Evolutionary conservation across 2,888 invertebrate species (phyloP).

Genomic region (Capitulum mitella): DNA sequence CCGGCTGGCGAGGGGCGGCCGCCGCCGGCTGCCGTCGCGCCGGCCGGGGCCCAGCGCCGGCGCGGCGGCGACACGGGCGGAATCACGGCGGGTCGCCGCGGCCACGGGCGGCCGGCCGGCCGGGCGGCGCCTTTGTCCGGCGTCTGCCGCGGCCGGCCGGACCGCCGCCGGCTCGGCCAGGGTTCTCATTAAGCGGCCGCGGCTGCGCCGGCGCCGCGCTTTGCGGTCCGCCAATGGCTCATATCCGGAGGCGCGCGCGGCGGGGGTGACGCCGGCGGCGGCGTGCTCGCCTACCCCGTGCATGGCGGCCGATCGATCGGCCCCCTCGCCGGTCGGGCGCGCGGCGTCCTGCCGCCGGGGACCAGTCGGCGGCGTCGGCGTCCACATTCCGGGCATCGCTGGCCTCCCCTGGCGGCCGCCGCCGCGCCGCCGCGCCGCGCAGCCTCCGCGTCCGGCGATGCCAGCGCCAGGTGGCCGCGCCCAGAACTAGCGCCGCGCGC

Average conservation of each 20-base stretch:
- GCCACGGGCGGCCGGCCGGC: conserved; percentile 53
- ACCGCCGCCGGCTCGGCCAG: no score
- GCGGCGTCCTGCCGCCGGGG: conserved; percentile 52
- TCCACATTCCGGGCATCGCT: conserved; percentile 47
- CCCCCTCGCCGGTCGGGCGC: conserved; percentile 52
- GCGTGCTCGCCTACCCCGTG: conserved; percentile 38
- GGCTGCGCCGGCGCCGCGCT: background rate
- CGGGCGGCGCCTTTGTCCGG: no score
- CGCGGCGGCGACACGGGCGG: conserved; percentile 55
- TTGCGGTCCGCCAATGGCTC: conserved; percentile 38
- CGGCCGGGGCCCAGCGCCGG: conserved; percentile 56
- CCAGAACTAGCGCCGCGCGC: conserved; percentile 97
- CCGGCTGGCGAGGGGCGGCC: conserved; percentile 68
- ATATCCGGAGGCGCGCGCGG: conserved; percentile 35
- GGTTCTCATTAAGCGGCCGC: background rate
- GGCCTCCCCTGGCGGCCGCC: no score
- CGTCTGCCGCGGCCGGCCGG: no score
- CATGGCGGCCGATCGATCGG: conserved; percentile 48
- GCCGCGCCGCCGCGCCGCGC: conserved; percentile 53
- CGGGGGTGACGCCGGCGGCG: conserved; percentile 36
- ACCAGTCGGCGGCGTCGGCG: conserved; percentile 47
- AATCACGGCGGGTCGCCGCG: conserved; percentile 52
- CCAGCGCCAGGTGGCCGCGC: conserved; percentile 92
- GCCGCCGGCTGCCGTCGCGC: conserved; percentile 68
- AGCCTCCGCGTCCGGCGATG: conserved; percentile 76